Evolutionary conservation across 2,113 vertebrate species (phyloP).

Genomic region (Lucifuga dentata): DNA sequence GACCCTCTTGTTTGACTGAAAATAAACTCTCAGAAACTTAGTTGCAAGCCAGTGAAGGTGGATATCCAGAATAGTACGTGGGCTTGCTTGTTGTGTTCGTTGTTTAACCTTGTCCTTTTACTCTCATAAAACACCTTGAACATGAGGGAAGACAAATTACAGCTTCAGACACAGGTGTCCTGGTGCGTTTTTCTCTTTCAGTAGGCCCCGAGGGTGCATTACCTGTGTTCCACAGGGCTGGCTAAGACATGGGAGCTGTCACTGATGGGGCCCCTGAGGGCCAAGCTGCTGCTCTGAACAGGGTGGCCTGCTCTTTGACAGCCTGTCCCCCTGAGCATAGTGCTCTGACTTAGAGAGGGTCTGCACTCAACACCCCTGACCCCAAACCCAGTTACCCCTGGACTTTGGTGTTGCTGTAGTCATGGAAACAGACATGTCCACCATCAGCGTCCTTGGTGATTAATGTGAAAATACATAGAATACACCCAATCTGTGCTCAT

Average conservation of each 20-base stretch:
- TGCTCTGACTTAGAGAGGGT: slow-evolving; percentile 55
- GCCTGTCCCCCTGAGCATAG: slow-evolving; percentile 64
- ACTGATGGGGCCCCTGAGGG: slow-evolving; percentile 63
- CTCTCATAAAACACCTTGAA: slow-evolving; percentile 84
- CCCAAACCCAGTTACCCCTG: slow-evolving; percentile 64
- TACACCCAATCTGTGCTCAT: slow-evolving; percentile 34
- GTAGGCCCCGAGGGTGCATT: slow-evolving; percentile 68
- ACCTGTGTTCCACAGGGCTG: slow-evolving; percentile 71
- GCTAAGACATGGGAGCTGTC: slow-evolving; percentile 76
- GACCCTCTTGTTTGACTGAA: no score
- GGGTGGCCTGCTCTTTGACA: slow-evolving; percentile 72
- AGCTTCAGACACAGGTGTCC: slow-evolving; percentile 81
- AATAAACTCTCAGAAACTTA: slow-evolving; percentile 2
- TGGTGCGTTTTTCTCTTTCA: slow-evolving; percentile 61
- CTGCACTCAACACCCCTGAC: slow-evolving; percentile 56
- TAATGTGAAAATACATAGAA: slow-evolving; percentile 59
- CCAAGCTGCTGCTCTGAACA: slow-evolving; percentile 63
- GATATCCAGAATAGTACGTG: slow-evolving; percentile 47
- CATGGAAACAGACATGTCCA: slow-evolving; percentile 59
- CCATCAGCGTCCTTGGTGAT: slow-evolving; percentile 59
- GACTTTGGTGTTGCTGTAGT: slow-evolving; percentile 57
- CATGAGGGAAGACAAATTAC: slow-evolving; percentile 85
- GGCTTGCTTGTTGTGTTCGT: slow-evolving; percentile 68
- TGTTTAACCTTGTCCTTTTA: slow-evolving; percentile 81
- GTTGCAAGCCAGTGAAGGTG: slow-evolving; percentile 37